These are phyloP conservation scores for Sminthopsis crassicaudata DNA, from an alignment of 2,113 vertebrate genomes.

Conservation along the genomic window DNA sequence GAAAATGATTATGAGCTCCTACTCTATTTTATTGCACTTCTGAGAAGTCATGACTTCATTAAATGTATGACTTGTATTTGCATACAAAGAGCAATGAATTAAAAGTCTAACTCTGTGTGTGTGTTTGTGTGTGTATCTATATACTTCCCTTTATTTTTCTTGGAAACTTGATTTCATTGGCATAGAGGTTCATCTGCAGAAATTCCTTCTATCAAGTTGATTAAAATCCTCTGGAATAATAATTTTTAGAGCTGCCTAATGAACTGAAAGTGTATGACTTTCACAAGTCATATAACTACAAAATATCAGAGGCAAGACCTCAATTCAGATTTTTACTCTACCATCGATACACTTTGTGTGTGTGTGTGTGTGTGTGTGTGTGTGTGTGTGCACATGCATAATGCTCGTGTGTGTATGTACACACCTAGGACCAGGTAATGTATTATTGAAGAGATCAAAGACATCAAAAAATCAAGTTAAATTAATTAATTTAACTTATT, in stretches of 20 bases:
- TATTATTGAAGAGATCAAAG: not conserved
- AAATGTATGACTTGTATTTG: slow-evolving; percentile 48
- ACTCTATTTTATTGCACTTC: slow-evolving; percentile 33
- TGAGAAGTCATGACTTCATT: slow-evolving; percentile 57
- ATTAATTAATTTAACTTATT: no score
- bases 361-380: not conserved
- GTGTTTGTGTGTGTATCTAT: not conserved
- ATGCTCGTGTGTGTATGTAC: no score
- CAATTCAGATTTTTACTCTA: not conserved
- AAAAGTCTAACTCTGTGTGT: not conserved
- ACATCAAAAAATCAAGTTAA: not conserved
- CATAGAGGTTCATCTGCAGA: not conserved
- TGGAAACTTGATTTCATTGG: not conserved
- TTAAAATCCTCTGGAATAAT: not conserved
- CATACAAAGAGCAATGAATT: slow-evolving; percentile 30
- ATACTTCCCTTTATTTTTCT: not conserved
- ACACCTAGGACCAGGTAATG: not conserved
- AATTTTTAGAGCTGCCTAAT: not conserved
- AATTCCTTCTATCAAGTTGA: not conserved
- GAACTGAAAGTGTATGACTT: not conserved
- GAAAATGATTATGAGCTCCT: slow-evolving; percentile 12
- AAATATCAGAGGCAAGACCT: not conserved
- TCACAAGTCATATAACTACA: not conserved
- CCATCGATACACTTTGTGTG: not conserved
- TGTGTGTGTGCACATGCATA: not conserved